A percentile compares a stretch with the other conserved stretches of the same genome.
These are phyloP conservation scores for Mormyrus lacerda DNA, from an alignment of 2,113 vertebrate genomes.

Conservation along the genomic window DNA sequence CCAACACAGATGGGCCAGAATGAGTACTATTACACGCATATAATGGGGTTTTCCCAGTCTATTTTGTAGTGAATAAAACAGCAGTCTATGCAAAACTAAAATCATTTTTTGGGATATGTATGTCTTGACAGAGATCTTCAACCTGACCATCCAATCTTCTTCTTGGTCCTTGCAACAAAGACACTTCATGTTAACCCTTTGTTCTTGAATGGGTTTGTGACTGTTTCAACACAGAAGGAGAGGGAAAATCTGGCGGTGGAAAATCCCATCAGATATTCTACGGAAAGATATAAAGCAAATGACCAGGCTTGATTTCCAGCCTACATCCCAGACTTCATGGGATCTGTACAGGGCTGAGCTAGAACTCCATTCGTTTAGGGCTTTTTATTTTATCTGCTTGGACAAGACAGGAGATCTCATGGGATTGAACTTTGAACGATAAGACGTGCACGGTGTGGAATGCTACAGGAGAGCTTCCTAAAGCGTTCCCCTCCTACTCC, in stretches of 20 bases:
- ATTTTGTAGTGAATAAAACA: not conserved
- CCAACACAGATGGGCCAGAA: not conserved
- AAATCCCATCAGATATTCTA: not conserved
- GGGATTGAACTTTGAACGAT: not conserved
- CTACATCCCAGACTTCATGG: not conserved
- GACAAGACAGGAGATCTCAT: not conserved
- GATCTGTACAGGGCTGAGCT: not conserved
- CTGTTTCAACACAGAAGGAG: not conserved
- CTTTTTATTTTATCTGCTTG: slow-evolving; percentile 2
- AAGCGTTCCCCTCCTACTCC: not conserved
- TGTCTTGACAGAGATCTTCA: not conserved
- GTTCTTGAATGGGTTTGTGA: not conserved
- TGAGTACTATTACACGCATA: not conserved
- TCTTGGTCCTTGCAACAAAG: not conserved
- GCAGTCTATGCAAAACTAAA: not conserved
- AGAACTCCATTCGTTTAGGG: not conserved
- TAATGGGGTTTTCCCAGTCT: not conserved
- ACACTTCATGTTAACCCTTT: not conserved
- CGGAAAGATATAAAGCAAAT: not conserved
- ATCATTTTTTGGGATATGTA: not conserved
- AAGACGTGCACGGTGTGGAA: not conserved
- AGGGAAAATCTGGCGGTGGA: not conserved
- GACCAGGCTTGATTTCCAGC: not conserved
- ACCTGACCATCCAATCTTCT: not conserved
- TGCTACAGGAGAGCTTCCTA: not conserved